phyloP scores from a whole-genome alignment of 2,888 invertebrate species.

The Apamea epomidion region DNA sequence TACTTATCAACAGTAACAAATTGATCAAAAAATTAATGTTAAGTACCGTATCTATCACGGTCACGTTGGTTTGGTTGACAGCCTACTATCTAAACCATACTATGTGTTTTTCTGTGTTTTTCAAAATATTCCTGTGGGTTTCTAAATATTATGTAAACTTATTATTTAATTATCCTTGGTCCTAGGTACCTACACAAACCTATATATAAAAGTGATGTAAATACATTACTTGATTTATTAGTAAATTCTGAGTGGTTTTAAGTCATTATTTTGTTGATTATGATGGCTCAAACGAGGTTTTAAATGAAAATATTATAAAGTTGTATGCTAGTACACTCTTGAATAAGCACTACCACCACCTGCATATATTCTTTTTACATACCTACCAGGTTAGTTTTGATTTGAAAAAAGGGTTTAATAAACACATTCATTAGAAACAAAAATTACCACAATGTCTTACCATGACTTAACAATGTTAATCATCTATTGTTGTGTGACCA shows the following conservation, averaged over 20 bases:
- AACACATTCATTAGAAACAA: neutral
- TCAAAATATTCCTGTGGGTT: too few species aligned
- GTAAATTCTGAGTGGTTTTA: neutral
- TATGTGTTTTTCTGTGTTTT: too few species aligned
- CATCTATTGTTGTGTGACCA: neutral
- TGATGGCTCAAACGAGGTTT: neutral
- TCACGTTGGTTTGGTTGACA: neutral
- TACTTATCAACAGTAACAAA: conserved; percentile 6
- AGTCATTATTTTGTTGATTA: neutral
- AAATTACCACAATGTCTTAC: neutral
- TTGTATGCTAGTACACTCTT: neutral
- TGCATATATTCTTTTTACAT: neutral
- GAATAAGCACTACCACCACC: too few species aligned
- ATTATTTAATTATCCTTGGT: neutral
- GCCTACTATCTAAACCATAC: neutral
- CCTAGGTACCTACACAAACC: neutral
- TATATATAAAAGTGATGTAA: neutral
- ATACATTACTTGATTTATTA: neutral
- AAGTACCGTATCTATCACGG: conserved; percentile 8
- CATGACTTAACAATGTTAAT: too few species aligned
- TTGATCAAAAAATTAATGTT: neutral
- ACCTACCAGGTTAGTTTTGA: neutral
- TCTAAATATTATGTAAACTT: conserved; percentile 52
- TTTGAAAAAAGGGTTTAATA: neutral
- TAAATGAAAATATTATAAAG: neutral